Evolutionary conservation across 2,888 invertebrate species (phyloP).

Genomic region (Gasteruption jaculator): DNA sequence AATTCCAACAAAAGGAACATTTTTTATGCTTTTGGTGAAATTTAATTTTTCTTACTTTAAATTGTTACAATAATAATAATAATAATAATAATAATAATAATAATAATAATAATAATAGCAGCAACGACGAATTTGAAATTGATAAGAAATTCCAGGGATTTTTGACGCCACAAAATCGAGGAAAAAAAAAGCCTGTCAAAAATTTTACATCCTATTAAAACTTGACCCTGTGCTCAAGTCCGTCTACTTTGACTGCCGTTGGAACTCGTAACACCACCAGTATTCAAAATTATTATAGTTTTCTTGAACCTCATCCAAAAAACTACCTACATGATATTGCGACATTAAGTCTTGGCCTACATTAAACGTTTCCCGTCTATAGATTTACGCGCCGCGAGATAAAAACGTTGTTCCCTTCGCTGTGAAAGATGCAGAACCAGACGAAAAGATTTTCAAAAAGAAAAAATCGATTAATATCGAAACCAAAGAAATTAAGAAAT

Average conservation of each 20-base stretch:
- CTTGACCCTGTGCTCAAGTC: background rate
- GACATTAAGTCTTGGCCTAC: constrained; percentile 31
- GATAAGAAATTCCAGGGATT: background rate
- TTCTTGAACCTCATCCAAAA: constrained; percentile 35
- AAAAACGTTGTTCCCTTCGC: background rate
- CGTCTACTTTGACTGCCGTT: no score
- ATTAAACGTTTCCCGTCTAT: constrained; percentile 12
- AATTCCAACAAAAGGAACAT: no score
- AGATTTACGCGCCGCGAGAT: background rate
- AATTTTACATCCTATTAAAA: background rate
- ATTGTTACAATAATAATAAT: no score
- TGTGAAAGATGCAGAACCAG: no score
- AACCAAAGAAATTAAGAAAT: no score
- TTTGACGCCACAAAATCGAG: background rate
- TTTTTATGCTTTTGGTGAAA: no score
- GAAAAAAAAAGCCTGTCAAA: background rate
- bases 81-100: no score
- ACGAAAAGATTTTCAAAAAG: no score
- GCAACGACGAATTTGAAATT: no score
- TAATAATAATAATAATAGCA: no score
- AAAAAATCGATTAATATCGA: no score
- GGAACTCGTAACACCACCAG: constrained; percentile 28
- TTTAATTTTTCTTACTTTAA: no score
- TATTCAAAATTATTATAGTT: constrained; percentile 39
- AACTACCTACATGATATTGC: constrained; percentile 33